A percentile compares a stretch with the other conserved stretches of the same genome.
These are phyloP conservation scores for Lasioglossum albipes DNA, from an alignment of 1,140 invertebrate genomes.

Conservation along the genomic window DNA sequence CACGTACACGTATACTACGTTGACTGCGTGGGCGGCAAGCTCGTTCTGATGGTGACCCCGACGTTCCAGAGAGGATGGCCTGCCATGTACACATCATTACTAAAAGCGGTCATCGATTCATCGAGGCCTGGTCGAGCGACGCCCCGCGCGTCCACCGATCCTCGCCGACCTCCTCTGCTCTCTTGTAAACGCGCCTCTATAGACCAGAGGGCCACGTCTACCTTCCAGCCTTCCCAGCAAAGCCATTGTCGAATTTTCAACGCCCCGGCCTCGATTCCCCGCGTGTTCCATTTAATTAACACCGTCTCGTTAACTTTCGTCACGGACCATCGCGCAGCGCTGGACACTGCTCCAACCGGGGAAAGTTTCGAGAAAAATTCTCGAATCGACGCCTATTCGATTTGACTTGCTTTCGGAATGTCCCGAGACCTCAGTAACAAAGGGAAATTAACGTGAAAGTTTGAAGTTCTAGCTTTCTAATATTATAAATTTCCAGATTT, in stretches of 20 bases:
- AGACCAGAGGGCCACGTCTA: background rate
- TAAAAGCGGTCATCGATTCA: conserved; percentile 70
- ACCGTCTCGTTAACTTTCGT: conserved; percentile 66
- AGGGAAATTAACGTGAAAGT: no score
- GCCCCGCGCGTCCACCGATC: conserved; percentile 42
- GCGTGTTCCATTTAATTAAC: conserved; percentile 64
- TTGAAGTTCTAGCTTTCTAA: no score
- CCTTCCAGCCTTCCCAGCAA: background rate
- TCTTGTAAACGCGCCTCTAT: conserved; percentile 28
- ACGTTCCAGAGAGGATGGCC: conserved; percentile 55
- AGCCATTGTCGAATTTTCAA: conserved; percentile 63
- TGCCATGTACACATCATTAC: conserved; percentile 70
- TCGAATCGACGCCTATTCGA: no score
- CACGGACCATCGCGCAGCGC: conserved; percentile 33
- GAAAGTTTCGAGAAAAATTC: no score
- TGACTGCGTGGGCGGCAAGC: background rate
- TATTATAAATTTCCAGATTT: no score
- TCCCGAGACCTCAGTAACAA: no score
- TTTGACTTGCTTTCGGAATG: no score
- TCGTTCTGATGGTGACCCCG: conserved; percentile 53
- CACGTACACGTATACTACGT: conserved; percentile 17
- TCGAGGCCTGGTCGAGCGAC: conserved; percentile 52
- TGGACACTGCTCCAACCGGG: no score
- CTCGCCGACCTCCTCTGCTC: conserved; percentile 23
- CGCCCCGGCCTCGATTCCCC: conserved; percentile 44